phyloP scores from a whole-genome alignment of 1,140 invertebrate genomes.

The Ostrea edulis region DNA sequence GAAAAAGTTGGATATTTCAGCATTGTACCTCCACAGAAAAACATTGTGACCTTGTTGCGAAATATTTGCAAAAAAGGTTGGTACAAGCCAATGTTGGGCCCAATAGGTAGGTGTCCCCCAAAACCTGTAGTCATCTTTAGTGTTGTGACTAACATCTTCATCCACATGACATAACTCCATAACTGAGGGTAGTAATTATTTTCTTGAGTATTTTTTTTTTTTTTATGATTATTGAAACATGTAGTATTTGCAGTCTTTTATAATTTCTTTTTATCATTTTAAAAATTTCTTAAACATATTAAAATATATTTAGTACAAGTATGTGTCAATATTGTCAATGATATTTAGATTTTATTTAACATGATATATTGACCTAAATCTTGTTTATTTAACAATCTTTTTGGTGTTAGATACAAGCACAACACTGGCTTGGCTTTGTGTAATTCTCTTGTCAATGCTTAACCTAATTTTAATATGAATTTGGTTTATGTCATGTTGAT shows the following conservation, averaged over 20 bases:
- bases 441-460: neutral
- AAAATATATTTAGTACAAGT: neutral
- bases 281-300: neutral
- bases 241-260: neutral
- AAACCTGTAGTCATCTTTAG: neutral
- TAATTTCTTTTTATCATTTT: neutral
- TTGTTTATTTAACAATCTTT: neutral
- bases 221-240: neutral
- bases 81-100: conserved; percentile 38
- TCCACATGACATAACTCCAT: conserved; percentile 24
- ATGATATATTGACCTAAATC: neutral
- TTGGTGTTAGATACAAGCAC: neutral
- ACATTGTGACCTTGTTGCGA: conserved; percentile 89
- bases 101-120: conserved; percentile 24
- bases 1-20: conserved; percentile 96
- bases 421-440: neutral
- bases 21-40: conserved; percentile 85
- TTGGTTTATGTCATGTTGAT: conserved; percentile 35
- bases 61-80: conserved; percentile 88
- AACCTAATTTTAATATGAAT: neutral
- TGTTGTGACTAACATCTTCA: conserved; percentile 39
- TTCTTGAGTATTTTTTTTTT: neutral
- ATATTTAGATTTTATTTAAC: neutral
- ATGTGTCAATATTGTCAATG: neutral
- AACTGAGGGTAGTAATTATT: neutral